Evolutionary conservation across 1,140 invertebrate species (phyloP), one percentile per base, ranked within the genome.

Genomic region (Maconellicoccus hirsutus): DNA sequence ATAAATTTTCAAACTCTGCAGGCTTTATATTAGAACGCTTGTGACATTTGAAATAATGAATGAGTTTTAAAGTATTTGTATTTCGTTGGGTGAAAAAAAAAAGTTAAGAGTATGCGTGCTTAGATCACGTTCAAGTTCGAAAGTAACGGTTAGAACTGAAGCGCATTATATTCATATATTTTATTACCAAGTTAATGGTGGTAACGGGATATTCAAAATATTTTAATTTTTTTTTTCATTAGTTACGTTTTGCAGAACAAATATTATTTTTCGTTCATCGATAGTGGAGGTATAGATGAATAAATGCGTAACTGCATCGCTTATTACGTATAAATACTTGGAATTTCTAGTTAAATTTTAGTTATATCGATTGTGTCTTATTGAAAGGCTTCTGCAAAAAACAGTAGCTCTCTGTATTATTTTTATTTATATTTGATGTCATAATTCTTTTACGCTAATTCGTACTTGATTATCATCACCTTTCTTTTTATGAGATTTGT

Each of bases 41-140:
- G 61, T 66, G 61, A 66, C 61, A 66, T 66, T 66, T 66, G 61
- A 19, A 25, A 26, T 66, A 66, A 66, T 66, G 61, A 66, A 66
- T 66, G 61, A 66, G 61, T 66, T 66, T 66, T 66, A 25, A 66
- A 66, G 61, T 66, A 66, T 66, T 66, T 66, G 21, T 23, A 23
- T 66, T 66, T 23, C 4, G 61, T 23, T 22, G 16, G 61, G 19
- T 16, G 61, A 66, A 66, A 66, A 66, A 61, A 61, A 66, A 66
- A 66, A 66, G 42, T 52, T 19, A 16, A 52, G 42, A 14, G 42
- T 52, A 52, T 52, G 42, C 42, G 42, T 52, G 25, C 19, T 66
- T 25, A 22, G 10, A 66, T 16, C 61, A 66, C 61, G 61, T 66
- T 66, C 21, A 66, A 66, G 61, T 66, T 23, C 22, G 25, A 66